Evolutionary conservation across 2,113 vertebrate genomes (phyloP), one percentile per base, ranked within the genome.

Genomic region (Willisornis vidua): DNA sequence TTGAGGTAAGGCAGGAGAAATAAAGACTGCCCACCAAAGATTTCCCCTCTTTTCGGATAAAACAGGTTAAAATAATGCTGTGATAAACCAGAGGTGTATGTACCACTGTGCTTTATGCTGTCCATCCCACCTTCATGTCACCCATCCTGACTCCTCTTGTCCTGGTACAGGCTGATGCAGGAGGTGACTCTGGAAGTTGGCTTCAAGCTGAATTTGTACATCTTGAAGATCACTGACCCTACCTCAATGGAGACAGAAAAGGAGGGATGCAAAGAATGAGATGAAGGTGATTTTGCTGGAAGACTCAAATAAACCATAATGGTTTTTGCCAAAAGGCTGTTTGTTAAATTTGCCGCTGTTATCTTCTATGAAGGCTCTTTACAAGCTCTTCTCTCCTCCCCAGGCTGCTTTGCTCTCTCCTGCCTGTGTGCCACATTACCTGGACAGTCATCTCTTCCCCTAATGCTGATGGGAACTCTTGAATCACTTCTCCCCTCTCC

Each of bases 401-500:
- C 52, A 48, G 26, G 83, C 70, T 52, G 73, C 57, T 91, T 24
- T 61, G 43, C 65, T 87, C 71, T 39, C 62, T 76, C 48, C 76
- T 78, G 52, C 26, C 68, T 58, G 29, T 0, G 0, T 52, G 65
- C 39, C 46, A 72, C 59, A 57, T 54, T 17, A 84, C 76, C 73
- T 63, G 48, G 79, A 67, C 68, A 83, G 48, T 23, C 73, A 72
- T 49, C 65, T 61, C 80, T 31, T 70, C 72, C 65, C 54, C 66
- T 83, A 37, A 57, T 11, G 35, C 58, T 70, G 48, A 25, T 6
- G 51, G 74, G 81, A 96, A 49, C 66, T 91, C 84, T 76, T 89
- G 86, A 89, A 93, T 77, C 61, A 8, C 89, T 75, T 86, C 80
- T 84, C n/a, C 72, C 12, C 23, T 75, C 70, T 85, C 80, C 84